phyloP scores from a whole-genome alignment of 2,113 vertebrate species.

The Corythaeola cristata region DNA sequence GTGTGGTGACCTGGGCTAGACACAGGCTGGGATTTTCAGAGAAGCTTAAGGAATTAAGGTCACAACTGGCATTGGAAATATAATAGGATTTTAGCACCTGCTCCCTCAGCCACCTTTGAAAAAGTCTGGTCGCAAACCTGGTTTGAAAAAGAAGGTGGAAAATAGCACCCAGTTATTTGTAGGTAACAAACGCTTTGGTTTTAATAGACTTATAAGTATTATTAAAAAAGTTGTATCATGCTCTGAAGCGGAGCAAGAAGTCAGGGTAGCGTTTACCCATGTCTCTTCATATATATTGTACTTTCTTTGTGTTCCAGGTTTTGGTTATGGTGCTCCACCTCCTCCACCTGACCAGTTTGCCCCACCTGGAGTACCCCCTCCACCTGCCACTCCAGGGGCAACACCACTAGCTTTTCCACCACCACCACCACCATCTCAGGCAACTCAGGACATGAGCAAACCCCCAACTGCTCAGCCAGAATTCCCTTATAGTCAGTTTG shows the following conservation, averaged over 20 bases:
- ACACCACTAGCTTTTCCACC: slow-evolving; percentile 92
- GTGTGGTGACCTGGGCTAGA: not conserved
- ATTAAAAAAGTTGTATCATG: accelerated
- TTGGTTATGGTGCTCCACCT: slow-evolving; percentile 93
- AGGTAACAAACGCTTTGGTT: not conserved
- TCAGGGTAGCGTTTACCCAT: accelerated
- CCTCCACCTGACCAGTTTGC: slow-evolving; percentile 93
- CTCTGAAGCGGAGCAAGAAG: not conserved
- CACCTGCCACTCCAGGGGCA: slow-evolving; percentile 91
- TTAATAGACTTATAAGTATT: not conserved
- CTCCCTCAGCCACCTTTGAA: not conserved
- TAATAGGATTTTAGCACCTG: not conserved
- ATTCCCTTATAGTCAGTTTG: slow-evolving; percentile 96
- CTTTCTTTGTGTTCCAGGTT: slow-evolving; percentile 76
- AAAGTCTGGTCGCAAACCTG: not conserved
- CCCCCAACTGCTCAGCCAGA: slow-evolving; percentile 93
- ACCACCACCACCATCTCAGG: slow-evolving; percentile 90
- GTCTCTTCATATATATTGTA: not conserved
- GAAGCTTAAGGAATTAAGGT: slow-evolving; percentile 47
- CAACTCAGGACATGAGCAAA: slow-evolving; percentile 98
- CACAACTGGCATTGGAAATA: not conserved
- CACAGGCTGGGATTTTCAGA: not conserved
- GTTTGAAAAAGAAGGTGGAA: not conserved
- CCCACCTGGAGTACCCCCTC: slow-evolving; percentile 90
- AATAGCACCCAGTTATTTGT: not conserved